Evolutionary conservation across 2,888 invertebrate genomes (phyloP), one percentile per base, ranked within the genome.

Genomic region (Tridacna gigas): DNA sequence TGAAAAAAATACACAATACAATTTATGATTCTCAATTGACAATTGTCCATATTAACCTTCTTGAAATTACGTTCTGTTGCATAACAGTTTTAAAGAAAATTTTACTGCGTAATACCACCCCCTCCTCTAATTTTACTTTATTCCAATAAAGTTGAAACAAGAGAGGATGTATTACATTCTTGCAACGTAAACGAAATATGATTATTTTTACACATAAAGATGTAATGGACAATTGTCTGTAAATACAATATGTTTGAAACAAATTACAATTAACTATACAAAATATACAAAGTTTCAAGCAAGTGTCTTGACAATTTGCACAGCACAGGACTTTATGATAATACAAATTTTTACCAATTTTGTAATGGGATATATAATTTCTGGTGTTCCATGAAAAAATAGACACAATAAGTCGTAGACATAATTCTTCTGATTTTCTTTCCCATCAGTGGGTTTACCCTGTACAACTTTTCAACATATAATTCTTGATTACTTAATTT

Each of bases 351-450:
- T 63, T 63, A 63, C 63, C 63, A 63, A 22, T 63, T 63, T 63
- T 63, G 20, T 63, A 63, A 25, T 22, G 63, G 63, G 13, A 63
- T 63, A 13, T 22, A 63, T n/a, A 63, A 25, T 63, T 63, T 63
- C 12, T 13, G 12, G 28, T 81, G 81, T 56, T 74, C 47, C 9
- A 77, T 56, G 45, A 63, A 81, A 56, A 81, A 81, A 74, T 81
- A 51, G 0, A 60, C 81, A 1, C 51, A 77, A 22, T 63, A 81
- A 12, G 77, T 65, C 11, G n/a, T 73, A n/a, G 20, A n/a, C 77
- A 81, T 71, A 12, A 81, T 51, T 12, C 26, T 22, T 12, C 81
- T 26, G 7, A 81, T 18, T 25, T 51, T 60, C 56, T 48, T 77
- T 11, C 48, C 61, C 28, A 13, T 56, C 0, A 81, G 15, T 18